phyloP scores from a whole-genome alignment of 1,140 invertebrate genomes.

The Atta cephalotes region DNA sequence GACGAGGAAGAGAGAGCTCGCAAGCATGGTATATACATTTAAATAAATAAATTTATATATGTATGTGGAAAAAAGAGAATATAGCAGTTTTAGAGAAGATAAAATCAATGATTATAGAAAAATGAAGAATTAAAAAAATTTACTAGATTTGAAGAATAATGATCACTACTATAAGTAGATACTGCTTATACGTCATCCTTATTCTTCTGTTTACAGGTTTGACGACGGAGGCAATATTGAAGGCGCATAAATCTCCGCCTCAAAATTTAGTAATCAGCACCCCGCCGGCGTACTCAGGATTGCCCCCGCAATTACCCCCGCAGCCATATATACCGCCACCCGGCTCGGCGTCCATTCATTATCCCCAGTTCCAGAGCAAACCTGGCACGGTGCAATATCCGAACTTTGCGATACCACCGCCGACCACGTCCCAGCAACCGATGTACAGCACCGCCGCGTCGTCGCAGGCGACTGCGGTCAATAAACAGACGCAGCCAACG shows the following conservation, averaged over 20 bases:
- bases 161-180: not conserved
- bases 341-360: conserved; percentile 81
- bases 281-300: conserved; percentile 68
- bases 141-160: not conserved
- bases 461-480: conserved; percentile 43
- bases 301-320: conserved; percentile 80
- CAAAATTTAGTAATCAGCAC: conserved; percentile 44
- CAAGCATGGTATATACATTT: conserved; percentile 83
- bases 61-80: not conserved
- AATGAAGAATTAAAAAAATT: not conserved
- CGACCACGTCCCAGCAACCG: conserved; percentile 62
- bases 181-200: not conserved
- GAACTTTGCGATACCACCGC: conserved; percentile 72
- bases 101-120: not conserved
- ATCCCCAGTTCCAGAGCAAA: conserved; percentile 78
- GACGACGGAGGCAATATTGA: conserved; percentile 81
- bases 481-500: conserved; percentile 67
- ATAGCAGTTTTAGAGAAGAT: not conserved
- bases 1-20: conserved; percentile 88
- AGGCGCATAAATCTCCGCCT: conserved; percentile 78
- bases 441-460: conserved; percentile 63
- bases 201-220: conserved; percentile 76
- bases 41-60: not conserved
- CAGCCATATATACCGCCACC: conserved; percentile 85
- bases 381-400: conserved; percentile 72